These are phyloP conservation scores for Pholis gunnellus DNA, from an alignment of 2,113 vertebrate species.

Conservation along the genomic window DNA sequence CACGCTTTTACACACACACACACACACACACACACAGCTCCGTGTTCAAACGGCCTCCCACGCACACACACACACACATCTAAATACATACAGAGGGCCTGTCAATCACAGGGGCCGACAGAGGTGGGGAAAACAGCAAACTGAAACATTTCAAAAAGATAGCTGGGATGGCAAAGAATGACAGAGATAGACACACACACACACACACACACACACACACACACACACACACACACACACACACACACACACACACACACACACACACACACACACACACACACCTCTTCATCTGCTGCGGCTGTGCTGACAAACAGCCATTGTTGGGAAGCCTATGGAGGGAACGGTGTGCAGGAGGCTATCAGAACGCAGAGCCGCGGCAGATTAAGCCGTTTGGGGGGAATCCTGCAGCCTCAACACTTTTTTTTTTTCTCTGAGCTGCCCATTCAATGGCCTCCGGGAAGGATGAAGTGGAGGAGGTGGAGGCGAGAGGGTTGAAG, in stretches of 20 bases:
- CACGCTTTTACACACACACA: neutral
- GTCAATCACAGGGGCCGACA: slow-evolving; percentile 61
- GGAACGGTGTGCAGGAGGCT: slow-evolving; percentile 65
- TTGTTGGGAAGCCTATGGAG: slow-evolving; percentile 69
- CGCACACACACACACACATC: slow-evolving; percentile 29
- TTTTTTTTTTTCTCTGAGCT: slow-evolving; percentile 71
- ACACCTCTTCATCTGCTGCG: slow-evolving; percentile 69
- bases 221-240: slow-evolving; percentile 45
- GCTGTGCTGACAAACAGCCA: slow-evolving; percentile 64
- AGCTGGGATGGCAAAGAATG: slow-evolving; percentile 40
- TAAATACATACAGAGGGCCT: slow-evolving; percentile 46
- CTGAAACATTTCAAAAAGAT: slow-evolving; percentile 52
- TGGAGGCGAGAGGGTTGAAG: slow-evolving; percentile 3
- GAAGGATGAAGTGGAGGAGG: slow-evolving; percentile 57
- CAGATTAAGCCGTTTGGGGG: slow-evolving; percentile 77
- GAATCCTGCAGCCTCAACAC: slow-evolving; percentile 78
- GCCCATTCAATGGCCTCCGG: slow-evolving; percentile 70
- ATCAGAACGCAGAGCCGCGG: slow-evolving; percentile 64
- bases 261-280: slow-evolving; percentile 39
- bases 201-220: slow-evolving; percentile 39
- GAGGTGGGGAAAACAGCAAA: slow-evolving; percentile 34
- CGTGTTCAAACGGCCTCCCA: slow-evolving; percentile 54
- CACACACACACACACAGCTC: slow-evolving; percentile 21
- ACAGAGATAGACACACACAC: slow-evolving; percentile 33
- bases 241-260: slow-evolving; percentile 49